Evolutionary conservation across 2,888 invertebrate species (phyloP), one percentile per base, ranked within the genome.

Genomic region (Lissonota sp.): DNA sequence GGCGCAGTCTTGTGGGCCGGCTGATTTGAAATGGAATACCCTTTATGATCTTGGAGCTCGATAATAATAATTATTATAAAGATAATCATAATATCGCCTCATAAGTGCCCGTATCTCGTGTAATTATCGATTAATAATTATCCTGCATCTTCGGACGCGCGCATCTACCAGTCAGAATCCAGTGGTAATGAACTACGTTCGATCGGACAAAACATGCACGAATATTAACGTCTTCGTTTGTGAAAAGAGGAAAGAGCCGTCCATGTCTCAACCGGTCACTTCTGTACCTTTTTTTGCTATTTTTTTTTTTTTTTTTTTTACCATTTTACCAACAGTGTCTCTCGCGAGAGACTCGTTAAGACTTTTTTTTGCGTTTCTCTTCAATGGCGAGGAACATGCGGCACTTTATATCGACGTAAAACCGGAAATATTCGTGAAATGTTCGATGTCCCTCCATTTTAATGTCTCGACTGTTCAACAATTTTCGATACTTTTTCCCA

Each of bases 281-380:
- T 53, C 12, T 71, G 72, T 12, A 42, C 60, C 26, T 70, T 73
- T 64, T 57, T 53, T 66, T n/a, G 14, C 10, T 53, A 49, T 37
- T 67, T 46, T 51, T 12, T 12, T n/a, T 39, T 40, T 55, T 14
- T 79, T 66, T 39, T 62, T 74, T 46, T 76, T 86, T 49, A 75
- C 81, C 79, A 83, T 84, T 83, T 82, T 80, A 83, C 84, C 77
- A 80, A 79, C 75, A 69, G 69, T 80, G 80, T 83, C 84, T 80
- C 42, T 70, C 73, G 71, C 73, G 80, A 84, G 83, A 84, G 79
- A 82, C 84, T 88, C 87, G 86, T 88, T 88, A 88, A 86, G 80
- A 86, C 86, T 84, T 87, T 86, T 87, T 80, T 53, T 14, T 40
- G 12, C 39, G 8, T 53, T 51, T 26, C 42, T 49, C 49, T 5